These are phyloP conservation scores for Cryptoleucopteryx plumbea DNA, from an alignment of 2,113 vertebrate genomes.

Conservation along the genomic window DNA sequence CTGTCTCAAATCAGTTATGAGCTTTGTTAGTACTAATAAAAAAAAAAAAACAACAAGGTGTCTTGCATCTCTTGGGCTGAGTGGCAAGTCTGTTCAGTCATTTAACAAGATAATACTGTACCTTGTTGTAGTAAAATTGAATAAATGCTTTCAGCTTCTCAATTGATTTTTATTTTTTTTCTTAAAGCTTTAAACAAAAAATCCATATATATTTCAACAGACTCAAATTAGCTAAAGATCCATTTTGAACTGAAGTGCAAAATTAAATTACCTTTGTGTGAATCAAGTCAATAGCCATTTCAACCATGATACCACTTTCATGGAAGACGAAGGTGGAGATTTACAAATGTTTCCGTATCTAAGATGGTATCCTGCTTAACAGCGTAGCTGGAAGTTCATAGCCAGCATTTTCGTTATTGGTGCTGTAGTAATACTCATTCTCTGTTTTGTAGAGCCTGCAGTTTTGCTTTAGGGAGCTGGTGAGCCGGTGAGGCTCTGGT, in stretches of 20 bases:
- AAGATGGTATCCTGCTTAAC: neutral
- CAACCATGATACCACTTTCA: neutral
- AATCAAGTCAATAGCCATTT: constrained; percentile 37
- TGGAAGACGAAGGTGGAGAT: neutral
- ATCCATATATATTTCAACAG: constrained; percentile 64
- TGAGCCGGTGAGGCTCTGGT: neutral
- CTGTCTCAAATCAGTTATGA: neutral
- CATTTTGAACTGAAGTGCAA: constrained; percentile 58
- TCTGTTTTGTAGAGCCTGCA: neutral
- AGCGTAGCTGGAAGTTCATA: neutral
- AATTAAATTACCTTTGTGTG: constrained; percentile 64
- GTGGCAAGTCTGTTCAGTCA: neutral
- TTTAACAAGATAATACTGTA: constrained; percentile 49
- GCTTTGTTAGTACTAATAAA: neutral
- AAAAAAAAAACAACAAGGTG: neutral
- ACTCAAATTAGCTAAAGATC: constrained; percentile 65
- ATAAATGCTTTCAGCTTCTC: constrained; percentile 43
- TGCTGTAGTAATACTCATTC: neutral
- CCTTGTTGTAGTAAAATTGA: constrained; percentile 53
- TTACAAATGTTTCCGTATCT: neutral
- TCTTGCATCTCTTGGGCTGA: neutral
- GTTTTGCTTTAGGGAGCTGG: neutral
- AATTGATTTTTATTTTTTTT: constrained; percentile 54
- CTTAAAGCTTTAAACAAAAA: constrained; percentile 64
- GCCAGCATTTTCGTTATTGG: neutral